Evolutionary conservation across 2,113 vertebrate species (phyloP).

Genomic region (Scortum barcoo): DNA sequence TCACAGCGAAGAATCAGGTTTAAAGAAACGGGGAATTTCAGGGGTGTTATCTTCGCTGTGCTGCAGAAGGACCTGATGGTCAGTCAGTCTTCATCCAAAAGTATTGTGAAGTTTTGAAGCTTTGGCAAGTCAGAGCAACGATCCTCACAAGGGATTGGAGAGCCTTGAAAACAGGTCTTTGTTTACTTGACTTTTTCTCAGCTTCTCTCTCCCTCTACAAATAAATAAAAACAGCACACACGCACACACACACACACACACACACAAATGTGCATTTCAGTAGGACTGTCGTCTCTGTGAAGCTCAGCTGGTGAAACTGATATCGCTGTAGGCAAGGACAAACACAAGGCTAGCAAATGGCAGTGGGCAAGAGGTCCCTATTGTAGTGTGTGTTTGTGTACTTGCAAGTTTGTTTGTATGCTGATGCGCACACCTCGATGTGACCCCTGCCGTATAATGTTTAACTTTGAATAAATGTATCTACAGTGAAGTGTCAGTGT

Average conservation of each 20-base stretch:
- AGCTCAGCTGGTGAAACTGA: slow-evolving; percentile 51
- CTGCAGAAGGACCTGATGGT: slow-evolving; percentile 23
- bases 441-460: neutral
- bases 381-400: neutral
- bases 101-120: slow-evolving; percentile 44
- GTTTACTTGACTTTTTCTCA: slow-evolving; percentile 53
- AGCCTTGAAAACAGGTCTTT: slow-evolving; percentile 61
- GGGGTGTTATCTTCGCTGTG: slow-evolving; percentile 17
- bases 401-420: neutral
- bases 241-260: slow-evolving; percentile 12
- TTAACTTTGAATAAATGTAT: neutral
- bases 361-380: slow-evolving; percentile 9
- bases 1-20: neutral
- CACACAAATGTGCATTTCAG: slow-evolving; percentile 32
- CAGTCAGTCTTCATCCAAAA: slow-evolving; percentile 53
- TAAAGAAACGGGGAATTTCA: neutral
- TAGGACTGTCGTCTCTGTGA: slow-evolving; percentile 44
- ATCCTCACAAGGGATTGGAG: slow-evolving; percentile 55
- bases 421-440: neutral
- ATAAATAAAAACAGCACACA: neutral
- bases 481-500: neutral
- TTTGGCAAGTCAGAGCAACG: slow-evolving; percentile 39
- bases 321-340: slow-evolving; percentile 59
- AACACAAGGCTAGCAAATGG: slow-evolving; percentile 45
- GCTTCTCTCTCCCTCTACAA: slow-evolving; percentile 27